These are phyloP conservation scores for Drosophila bunnanda DNA, from an alignment of 2,888 invertebrate species.

Conservation along the genomic window DNA sequence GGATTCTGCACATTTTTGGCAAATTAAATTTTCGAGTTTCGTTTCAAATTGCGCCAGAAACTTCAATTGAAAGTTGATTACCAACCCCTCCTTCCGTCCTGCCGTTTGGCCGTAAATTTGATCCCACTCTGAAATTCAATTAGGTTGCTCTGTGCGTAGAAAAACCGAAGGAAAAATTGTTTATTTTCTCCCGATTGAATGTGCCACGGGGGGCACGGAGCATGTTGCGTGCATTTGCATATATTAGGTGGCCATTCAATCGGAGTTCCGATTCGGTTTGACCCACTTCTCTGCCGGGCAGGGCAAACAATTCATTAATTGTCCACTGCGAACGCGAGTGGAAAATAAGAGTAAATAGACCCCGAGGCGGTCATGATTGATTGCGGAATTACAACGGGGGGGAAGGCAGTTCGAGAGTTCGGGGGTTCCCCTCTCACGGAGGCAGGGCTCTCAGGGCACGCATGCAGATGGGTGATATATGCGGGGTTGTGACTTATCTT, in stretches of 20 bases:
- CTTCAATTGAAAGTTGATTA: constrained; percentile 46
- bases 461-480: constrained; percentile 29
- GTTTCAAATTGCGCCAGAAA: constrained; percentile 16
- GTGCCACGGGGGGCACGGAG: neutral
- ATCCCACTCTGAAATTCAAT: constrained; percentile 60
- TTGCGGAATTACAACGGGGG: constrained; percentile 26
- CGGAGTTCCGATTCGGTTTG: constrained; percentile 25
- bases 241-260: constrained; percentile 49
- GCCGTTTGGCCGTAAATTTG: constrained; percentile 25
- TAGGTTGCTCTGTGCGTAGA: constrained; percentile 47
- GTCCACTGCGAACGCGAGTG: constrained; percentile 38
- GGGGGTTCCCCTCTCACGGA: neutral
- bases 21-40: constrained; percentile 36
- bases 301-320: constrained; percentile 60
- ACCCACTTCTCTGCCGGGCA: constrained; percentile 49
- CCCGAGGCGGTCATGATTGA: constrained; percentile 50
- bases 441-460: constrained; percentile 10
- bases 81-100: constrained; percentile 1
- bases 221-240: constrained; percentile 60
- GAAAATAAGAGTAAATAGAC: constrained; percentile 38
- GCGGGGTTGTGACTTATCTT: constrained; percentile 43
- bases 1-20: constrained; percentile 11
- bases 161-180: constrained; percentile 50
- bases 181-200: constrained; percentile 24
- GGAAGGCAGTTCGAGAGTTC: neutral